These are phyloP conservation scores for Trogon surrucura DNA, from an alignment of 2,113 vertebrate genomes.

Conservation along the genomic window DNA sequence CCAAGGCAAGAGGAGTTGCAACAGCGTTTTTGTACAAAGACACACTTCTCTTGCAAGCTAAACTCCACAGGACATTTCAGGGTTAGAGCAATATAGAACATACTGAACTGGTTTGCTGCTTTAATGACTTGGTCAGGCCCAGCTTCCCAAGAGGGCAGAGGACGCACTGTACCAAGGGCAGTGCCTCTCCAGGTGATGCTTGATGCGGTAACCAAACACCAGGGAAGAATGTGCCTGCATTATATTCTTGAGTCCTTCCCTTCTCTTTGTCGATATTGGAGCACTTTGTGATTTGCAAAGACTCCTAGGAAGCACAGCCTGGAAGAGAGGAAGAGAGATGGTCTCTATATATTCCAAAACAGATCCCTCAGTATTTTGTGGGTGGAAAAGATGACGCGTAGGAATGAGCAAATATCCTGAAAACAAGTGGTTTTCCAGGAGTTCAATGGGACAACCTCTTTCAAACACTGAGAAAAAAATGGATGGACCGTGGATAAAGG, in stretches of 20 bases:
- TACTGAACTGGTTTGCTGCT: not conserved
- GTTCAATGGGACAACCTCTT: not conserved
- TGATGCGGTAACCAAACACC: not conserved
- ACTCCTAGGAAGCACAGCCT: not conserved
- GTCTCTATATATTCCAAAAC: not conserved
- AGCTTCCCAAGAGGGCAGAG: not conserved
- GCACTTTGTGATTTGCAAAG: not conserved
- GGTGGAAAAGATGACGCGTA: not conserved
- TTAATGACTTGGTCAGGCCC: not conserved
- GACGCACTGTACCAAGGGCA: not conserved
- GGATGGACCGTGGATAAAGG: not conserved
- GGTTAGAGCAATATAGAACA: not conserved
- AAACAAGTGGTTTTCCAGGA: not conserved
- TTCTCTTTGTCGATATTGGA: not conserved
- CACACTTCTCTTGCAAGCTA: not conserved
- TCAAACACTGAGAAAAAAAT: not conserved
- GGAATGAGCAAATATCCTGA: not conserved
- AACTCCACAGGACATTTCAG: not conserved
- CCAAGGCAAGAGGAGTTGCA: not conserved
- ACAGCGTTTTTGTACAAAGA: not conserved
- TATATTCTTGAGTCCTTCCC: not conserved
- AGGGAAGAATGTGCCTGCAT: not conserved
- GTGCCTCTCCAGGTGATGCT: not conserved
- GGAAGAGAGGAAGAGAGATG: not conserved
- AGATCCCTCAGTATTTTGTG: not conserved